phyloP scores from a whole-genome alignment of 2,888 invertebrate genomes.

The Dasypolia templi region DNA sequence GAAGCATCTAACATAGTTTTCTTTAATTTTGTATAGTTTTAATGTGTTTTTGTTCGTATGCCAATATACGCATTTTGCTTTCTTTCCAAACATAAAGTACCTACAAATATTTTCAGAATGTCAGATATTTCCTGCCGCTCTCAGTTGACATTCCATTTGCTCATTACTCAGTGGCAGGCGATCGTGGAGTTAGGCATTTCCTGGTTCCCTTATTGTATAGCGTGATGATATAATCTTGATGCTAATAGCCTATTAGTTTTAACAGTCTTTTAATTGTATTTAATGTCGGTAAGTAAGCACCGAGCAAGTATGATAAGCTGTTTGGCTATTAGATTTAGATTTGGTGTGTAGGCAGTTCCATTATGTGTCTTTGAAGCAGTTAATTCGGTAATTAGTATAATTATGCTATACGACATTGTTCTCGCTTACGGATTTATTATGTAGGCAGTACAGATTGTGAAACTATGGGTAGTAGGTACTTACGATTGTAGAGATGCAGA shows the following conservation, averaged over 20 bases:
- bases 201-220: slow-evolving; percentile 48
- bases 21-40: background rate
- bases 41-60: background rate
- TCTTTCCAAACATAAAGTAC: background rate
- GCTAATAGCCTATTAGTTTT: slow-evolving; percentile 46
- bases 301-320: background rate
- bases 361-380: slow-evolving; percentile 1
- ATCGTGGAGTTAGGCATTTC: slow-evolving; percentile 42
- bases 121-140: background rate
- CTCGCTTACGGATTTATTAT: slow-evolving; percentile 5
- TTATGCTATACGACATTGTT: slow-evolving; percentile 19
- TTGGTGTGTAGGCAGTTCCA: slow-evolving; percentile 5
- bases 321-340: background rate
- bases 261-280: slow-evolving; percentile 53
- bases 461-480: slow-evolving; percentile 12
- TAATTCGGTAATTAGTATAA: slow-evolving; percentile 36
- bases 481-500: background rate
- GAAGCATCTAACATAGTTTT: background rate
- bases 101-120: background rate
- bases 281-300: background rate
- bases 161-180: slow-evolving; percentile 17
- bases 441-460: background rate
- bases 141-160: slow-evolving; percentile 23
- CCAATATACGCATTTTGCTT: background rate
- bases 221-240: slow-evolving; percentile 49